These are phyloP conservation scores for Zoanthus gigantus DNA, from an alignment of 92 coral and sea anemone species.

Conservation along the genomic window DNA sequence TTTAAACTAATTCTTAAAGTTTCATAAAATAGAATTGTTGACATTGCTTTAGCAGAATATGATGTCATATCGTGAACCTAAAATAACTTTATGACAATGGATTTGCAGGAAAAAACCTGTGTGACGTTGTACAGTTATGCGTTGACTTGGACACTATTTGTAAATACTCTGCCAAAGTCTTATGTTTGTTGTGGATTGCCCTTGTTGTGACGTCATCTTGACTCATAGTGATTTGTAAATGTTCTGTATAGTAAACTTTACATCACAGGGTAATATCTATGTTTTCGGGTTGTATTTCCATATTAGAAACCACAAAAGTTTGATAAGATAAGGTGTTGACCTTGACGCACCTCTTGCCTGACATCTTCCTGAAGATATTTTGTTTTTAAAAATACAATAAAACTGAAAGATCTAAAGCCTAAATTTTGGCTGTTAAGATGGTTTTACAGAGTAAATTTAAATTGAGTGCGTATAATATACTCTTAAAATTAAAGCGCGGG, in stretches of 20 bases:
- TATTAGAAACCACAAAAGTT: not conserved
- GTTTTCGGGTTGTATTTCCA: not conserved
- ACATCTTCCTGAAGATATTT: not conserved
- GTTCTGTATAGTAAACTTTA: not conserved
- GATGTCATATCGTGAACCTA: not conserved
- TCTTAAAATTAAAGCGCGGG: too few species aligned
- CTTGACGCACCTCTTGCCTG: not conserved
- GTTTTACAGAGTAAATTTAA: too few species aligned
- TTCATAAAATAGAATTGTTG: not conserved
- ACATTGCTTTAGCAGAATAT: not conserved
- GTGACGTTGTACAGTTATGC: not conserved
- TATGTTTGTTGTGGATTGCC: not conserved
- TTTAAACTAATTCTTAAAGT: not conserved
- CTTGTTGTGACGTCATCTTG: not conserved
- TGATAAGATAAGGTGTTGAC: not conserved
- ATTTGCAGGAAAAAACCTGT: not conserved
- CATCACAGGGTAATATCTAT: not conserved
- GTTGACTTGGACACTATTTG: conserved; percentile 4
- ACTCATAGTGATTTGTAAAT: not conserved
- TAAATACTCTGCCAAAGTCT: not conserved
- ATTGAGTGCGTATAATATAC: not conserved
- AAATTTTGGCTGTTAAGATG: too few species aligned
- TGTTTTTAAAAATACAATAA: too few species aligned
- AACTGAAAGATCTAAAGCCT: too few species aligned
- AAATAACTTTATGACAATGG: not conserved